These are phyloP conservation scores for Syncerus caffer DNA, from an alignment of 2,797 vertebrate genomes.

Conservation along the genomic window DNA sequence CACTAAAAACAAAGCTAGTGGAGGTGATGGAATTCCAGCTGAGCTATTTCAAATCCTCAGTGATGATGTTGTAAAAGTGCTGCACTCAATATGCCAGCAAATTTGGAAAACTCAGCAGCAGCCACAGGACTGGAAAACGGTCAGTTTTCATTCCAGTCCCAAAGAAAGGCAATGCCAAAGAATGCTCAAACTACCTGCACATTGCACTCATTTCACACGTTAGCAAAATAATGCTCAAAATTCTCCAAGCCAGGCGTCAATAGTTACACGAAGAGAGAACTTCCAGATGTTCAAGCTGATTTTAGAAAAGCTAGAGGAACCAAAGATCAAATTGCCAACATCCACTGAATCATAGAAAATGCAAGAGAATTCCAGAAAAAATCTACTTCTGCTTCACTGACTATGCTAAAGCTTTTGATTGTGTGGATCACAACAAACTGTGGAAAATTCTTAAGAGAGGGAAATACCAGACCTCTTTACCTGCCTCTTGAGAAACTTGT, in stretches of 20 bases:
- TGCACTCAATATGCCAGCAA: background rate
- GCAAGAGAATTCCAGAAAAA: background rate
- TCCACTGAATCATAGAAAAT: background rate
- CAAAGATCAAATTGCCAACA: background rate
- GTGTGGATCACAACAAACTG: background rate
- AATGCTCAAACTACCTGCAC: background rate
- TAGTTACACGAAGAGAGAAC: background rate
- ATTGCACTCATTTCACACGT: background rate
- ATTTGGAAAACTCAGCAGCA: background rate
- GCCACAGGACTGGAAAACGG: background rate
- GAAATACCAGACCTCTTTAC: background rate
- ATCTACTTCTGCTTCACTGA: background rate
- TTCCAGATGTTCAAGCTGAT: background rate
- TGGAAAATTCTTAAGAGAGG: background rate
- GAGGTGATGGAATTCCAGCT: background rate
- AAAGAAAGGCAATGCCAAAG: background rate
- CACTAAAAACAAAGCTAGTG: background rate
- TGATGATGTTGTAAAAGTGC: background rate
- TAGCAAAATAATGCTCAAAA: background rate
- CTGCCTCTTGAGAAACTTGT: background rate
- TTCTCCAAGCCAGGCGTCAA: background rate
- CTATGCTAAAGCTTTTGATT: background rate
- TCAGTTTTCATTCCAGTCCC: background rate
- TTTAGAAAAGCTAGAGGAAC: background rate
- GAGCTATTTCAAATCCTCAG: background rate